These are phyloP conservation scores for Strigamia maritima DNA, from an alignment of 2,888 invertebrate species.

Conservation along the genomic window DNA sequence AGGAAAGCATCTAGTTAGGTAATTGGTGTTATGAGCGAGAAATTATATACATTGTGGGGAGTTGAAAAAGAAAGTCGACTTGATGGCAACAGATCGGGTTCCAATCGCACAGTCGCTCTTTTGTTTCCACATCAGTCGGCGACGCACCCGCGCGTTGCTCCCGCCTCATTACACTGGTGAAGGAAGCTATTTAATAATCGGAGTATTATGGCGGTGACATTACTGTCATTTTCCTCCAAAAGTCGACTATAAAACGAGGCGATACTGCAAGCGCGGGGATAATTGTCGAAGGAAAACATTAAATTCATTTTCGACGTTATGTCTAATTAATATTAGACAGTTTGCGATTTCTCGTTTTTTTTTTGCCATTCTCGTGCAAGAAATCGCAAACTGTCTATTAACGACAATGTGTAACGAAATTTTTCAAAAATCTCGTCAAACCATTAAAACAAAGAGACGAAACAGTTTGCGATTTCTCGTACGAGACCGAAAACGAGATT, in stretches of 20 bases:
- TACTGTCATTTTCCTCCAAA: not conserved
- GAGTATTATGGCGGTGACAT: slow-evolving; percentile 19
- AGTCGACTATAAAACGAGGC: not conserved
- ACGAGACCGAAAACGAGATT: no score
- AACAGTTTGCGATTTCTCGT: no score
- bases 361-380: no score
- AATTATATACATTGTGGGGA: no score
- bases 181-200: slow-evolving; percentile 32
- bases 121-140: slow-evolving; percentile 17
- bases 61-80: not conserved
- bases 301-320: no score
- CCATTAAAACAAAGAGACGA: no score
- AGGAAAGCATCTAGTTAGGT: not conserved
- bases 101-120: not conserved
- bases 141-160: slow-evolving; percentile 8
- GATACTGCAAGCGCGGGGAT: not conserved
- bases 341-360: no score
- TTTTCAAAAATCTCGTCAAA: no score
- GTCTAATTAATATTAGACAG: no score
- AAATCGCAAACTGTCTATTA: no score
- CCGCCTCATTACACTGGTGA: slow-evolving; percentile 18
- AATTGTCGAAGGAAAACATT: not conserved
- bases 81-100: not conserved
- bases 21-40: no score
- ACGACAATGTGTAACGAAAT: no score